Base-by-base conservation (phyloP, 2,113 vertebrate species). In the Pelobates fuscus region DNA sequence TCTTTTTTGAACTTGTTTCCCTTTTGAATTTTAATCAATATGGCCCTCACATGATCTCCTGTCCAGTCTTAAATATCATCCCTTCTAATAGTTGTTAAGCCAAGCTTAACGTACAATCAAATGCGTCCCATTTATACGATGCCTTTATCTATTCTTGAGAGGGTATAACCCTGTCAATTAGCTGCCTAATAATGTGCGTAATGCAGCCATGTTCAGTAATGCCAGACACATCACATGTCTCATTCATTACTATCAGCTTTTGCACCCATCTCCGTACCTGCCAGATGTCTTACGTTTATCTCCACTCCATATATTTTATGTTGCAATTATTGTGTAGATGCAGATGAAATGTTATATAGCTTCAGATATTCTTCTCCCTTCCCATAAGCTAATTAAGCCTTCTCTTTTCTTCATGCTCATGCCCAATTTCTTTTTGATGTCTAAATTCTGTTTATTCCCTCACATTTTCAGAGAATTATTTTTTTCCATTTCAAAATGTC, bases 121-220 rank as follows among this genome's bases (percentile, higher is more conserved):
- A 49, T 49, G 44, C 44, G 15, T 49, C 15, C 15, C 17, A 18
- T 49, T 49, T 18, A 12, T 49, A 49, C 15, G 15, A 12, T 49
- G 44, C 12, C 44, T 49, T 49, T 49, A 49, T 49, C 17, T 14
- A 17, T 49, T 49, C 15, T 49, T 17, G 15, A 49, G 15, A 49
- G 44, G 44, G 44, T 49, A 49, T 49, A 49, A 49, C 44, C 44
- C 44, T 49, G 44, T 49, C 44, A 49, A 49, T 49, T 49, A 49
- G 10, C 5, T 49, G 17, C 44, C 44, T 49, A 49, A 49, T 49
- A 49, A 49, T 49, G 44, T 49, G 44, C 44, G 17, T 49, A 49
- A 49, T 49, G 12, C 15, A 49, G 44, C 17, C 17, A 49, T 49
- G 44, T 49, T 49, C 44, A 49, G 44, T 49, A 49, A 49, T 49